phyloP scores from a whole-genome alignment of 2,888 invertebrate species.

The Idaea aversata region DNA sequence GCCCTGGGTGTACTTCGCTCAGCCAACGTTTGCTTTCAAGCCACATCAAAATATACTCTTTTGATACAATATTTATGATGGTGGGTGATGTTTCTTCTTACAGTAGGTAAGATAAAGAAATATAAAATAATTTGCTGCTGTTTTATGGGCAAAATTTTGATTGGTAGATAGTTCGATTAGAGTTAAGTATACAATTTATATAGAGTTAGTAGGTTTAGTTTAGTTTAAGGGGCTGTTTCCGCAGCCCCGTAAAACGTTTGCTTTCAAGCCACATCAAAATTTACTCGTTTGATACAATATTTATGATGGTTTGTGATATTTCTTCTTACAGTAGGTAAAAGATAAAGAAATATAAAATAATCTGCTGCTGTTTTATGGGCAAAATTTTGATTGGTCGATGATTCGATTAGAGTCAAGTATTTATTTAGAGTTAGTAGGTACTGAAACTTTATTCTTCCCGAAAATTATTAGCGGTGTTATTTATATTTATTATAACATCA shows the following conservation, averaged over 20 bases:
- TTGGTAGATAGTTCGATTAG: not conserved
- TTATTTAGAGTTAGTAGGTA: not conserved
- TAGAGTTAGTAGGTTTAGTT: not conserved
- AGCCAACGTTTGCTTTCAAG: slow-evolving; percentile 10
- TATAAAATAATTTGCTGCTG: too few species aligned
- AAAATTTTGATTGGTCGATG: not conserved
- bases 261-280: not conserved
- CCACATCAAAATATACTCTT: not conserved
- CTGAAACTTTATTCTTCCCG: not conserved
- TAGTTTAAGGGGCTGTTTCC: too few species aligned
- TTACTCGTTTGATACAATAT: not conserved
- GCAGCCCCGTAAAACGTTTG: slow-evolving; percentile 15
- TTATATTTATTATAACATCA: not conserved
- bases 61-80: not conserved
- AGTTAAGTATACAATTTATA: not conserved
- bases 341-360: not conserved
- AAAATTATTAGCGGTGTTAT: not conserved
- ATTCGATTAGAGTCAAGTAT: not conserved
- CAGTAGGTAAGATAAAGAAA: not conserved
- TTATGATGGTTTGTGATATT: not conserved
- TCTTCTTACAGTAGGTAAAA: not conserved
- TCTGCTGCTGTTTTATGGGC: too few species aligned
- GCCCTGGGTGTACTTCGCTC: slow-evolving; percentile 13
- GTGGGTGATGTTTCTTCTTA: not conserved
- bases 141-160: too few species aligned